Evolutionary conservation across 2,113 vertebrate species (phyloP).

Genomic region (Thalassarche chlororhynchos): DNA sequence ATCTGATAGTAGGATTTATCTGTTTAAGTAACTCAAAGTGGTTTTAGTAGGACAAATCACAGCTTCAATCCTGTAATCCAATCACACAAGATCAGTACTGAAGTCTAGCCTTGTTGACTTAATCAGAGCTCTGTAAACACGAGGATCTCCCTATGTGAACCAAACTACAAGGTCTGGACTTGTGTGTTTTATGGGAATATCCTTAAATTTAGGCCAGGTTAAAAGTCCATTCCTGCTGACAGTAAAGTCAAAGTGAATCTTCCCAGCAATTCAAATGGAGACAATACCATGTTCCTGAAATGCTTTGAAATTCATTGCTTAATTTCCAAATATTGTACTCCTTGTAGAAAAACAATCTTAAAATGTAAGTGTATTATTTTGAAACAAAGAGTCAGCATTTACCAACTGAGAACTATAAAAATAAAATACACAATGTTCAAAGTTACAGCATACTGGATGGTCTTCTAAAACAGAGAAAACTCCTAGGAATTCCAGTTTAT

Average conservation of each 20-base stretch:
- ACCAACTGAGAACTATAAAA: not conserved
- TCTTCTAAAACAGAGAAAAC: not conserved
- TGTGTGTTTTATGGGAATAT: not conserved
- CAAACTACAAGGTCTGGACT: not conserved
- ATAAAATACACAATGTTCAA: not conserved
- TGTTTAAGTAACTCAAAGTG: not conserved
- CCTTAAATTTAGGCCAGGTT: not conserved
- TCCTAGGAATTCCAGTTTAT: not conserved
- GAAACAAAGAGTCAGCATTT: not conserved
- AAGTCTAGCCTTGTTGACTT: not conserved
- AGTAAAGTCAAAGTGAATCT: not conserved
- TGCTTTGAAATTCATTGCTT: not conserved
- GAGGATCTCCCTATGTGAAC: not conserved
- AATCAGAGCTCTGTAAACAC: not conserved
- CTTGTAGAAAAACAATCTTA: not conserved
- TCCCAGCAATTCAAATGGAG: not conserved
- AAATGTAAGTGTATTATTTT: not conserved
- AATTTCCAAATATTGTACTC: not conserved
- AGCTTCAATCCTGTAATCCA: conserved; percentile 29
- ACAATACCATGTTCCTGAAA: not conserved
- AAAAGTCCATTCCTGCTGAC: not conserved
- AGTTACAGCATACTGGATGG: not conserved
- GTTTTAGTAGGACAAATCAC: conserved; percentile 10
- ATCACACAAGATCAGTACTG: not conserved
- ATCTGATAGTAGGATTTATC: conserved; percentile 11